phyloP scores from a whole-genome alignment of 2,113 vertebrate genomes.

The Anarrhichthys ocellatus region DNA sequence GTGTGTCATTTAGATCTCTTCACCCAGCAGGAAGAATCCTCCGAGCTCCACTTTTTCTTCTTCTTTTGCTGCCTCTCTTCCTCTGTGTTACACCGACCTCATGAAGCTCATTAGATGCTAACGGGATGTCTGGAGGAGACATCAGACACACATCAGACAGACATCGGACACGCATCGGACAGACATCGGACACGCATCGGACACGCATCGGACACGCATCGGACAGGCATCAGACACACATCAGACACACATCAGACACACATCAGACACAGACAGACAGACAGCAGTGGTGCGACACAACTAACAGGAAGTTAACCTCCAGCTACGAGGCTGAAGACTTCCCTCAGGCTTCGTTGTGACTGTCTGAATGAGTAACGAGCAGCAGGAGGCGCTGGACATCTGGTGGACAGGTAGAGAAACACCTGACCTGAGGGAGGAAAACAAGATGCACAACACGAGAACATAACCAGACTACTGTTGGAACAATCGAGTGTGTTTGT shows the following conservation, averaged over 20 bases:
- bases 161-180: too few species aligned
- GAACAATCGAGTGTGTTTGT: too few species aligned
- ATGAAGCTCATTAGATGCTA: neutral
- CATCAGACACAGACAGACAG: too few species aligned
- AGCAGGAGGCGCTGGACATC: slow-evolving; percentile 48
- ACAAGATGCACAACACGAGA: neutral
- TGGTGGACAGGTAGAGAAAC: slow-evolving; percentile 65
- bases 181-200: neutral
- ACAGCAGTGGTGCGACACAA: slow-evolving; percentile 3
- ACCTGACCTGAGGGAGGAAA: slow-evolving; percentile 30
- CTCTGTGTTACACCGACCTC: slow-evolving; percentile 25
- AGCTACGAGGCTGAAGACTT: neutral
- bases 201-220: too few species aligned
- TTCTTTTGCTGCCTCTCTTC: neutral
- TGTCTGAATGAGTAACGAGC: slow-evolving; percentile 52
- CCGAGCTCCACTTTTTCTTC: neutral
- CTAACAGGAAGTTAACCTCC: slow-evolving; percentile 19
- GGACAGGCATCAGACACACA: too few species aligned
- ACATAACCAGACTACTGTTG: too few species aligned
- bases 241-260: too few species aligned
- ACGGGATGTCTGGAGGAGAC: neutral
- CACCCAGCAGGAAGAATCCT: neutral
- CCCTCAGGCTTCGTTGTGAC: too few species aligned
- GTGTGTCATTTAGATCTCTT: slow-evolving; percentile 7
- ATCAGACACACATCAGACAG: neutral